Evolutionary conservation across 2,113 vertebrate species (phyloP).

Genomic region (rabbit (Oryctolagus cuniculus)): DNA sequence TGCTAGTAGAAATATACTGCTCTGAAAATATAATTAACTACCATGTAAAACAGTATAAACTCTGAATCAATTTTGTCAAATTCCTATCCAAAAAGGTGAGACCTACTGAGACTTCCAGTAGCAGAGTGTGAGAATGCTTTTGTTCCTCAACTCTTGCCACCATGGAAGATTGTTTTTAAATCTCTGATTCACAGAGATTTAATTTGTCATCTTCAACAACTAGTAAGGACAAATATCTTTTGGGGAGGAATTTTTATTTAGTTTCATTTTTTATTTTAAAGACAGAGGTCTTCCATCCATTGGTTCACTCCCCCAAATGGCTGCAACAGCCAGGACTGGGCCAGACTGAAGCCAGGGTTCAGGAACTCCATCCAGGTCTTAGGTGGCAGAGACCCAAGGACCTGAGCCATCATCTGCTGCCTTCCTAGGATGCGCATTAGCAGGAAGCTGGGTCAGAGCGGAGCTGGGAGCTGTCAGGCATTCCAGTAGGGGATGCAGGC

Average conservation of each 20-base stretch:
- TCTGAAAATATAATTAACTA: neutral
- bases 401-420: no score
- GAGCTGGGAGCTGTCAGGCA: no score
- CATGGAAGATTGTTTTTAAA: neutral
- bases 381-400: no score
- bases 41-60: neutral
- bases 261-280: no score
- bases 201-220: neutral
- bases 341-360: no score
- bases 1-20: neutral
- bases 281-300: no score
- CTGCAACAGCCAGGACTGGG: no score
- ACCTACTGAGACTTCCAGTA: neutral
- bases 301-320: no score
- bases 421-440: no score
- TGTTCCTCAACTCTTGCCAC: neutral
- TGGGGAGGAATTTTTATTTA: neutral
- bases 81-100: neutral
- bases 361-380: no score
- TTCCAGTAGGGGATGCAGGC: no score
- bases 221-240: neutral
- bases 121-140: neutral
- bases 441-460: no score
- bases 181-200: slow-evolving; percentile 1
- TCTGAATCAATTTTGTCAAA: neutral